phyloP scores from a whole-genome alignment of 2,113 vertebrate genomes.

The human (Homo sapiens) region GRCh38 chr17:56432501-56433000 shows the following conservation, averaged over 20 bases:
- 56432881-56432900: background rate
- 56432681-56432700: background rate
- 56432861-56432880: background rate
- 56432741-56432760: background rate
- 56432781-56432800: background rate
- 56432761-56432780: background rate
- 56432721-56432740: background rate
- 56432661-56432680: background rate
- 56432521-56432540: background rate
- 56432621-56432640: background rate
- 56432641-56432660: background rate
- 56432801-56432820: background rate
- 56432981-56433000: fast-evolving
- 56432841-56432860: background rate
- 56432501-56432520: background rate
- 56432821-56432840: conserved; percentile 1
- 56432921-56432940: background rate
- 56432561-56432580: background rate
- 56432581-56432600: background rate
- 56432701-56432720: background rate
- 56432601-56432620: background rate
- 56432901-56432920: background rate
- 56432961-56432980: background rate
- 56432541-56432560: background rate
- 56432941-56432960: background rate